Percentiles rank a stretch among this genome's conserved stretches.
Conservation (phyloP, 2,888 invertebrate genomes). For the Amblyteles armatorius region DNA sequence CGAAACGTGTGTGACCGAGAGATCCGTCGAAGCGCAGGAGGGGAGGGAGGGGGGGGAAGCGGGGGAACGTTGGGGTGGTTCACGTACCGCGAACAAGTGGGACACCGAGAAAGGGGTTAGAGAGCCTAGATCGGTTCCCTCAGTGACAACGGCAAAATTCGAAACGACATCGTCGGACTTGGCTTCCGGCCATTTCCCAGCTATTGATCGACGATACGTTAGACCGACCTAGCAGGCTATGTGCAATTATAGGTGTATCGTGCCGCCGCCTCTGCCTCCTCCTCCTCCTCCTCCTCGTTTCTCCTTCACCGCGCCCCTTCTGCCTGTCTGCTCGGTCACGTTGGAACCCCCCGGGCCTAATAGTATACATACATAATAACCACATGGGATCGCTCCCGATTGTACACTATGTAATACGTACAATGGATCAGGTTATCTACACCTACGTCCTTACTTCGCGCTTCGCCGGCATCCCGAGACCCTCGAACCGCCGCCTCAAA, state of each 20-base stretch:
- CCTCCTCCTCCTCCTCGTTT: slow-evolving; percentile 23
- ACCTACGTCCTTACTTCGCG: slow-evolving; percentile 3
- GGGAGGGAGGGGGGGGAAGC: slow-evolving; percentile 54
- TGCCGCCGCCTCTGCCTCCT: slow-evolving; percentile 64
- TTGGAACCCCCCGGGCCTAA: slow-evolving; percentile 8
- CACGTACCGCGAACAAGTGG: slow-evolving; percentile 76
- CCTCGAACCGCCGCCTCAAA: slow-evolving; percentile 2
- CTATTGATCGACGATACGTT: slow-evolving; percentile 83
- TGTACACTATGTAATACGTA: slow-evolving; percentile 10
- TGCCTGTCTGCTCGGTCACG: slow-evolving; percentile 27
- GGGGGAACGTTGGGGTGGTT: slow-evolving; percentile 25
- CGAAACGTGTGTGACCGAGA: not conserved
- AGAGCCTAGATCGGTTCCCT: slow-evolving; percentile 73
- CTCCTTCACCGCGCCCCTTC: slow-evolving; percentile 49
- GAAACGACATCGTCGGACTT: slow-evolving; percentile 83
- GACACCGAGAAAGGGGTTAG: slow-evolving; percentile 78
- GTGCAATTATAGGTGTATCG: slow-evolving; percentile 82
- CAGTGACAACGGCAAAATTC: slow-evolving; percentile 83
- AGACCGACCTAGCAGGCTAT: slow-evolving; percentile 77
- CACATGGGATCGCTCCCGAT: not conserved
- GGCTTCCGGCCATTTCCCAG: slow-evolving; percentile 83
- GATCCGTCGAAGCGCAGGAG: not conserved
- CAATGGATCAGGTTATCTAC: slow-evolving; percentile 5
- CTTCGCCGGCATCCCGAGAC: slow-evolving; percentile 13
- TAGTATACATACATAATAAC: slow-evolving; percentile 13